Evolutionary conservation across 2,113 vertebrate species (phyloP).

Genomic region (Andinoacara biseriatus): DNA sequence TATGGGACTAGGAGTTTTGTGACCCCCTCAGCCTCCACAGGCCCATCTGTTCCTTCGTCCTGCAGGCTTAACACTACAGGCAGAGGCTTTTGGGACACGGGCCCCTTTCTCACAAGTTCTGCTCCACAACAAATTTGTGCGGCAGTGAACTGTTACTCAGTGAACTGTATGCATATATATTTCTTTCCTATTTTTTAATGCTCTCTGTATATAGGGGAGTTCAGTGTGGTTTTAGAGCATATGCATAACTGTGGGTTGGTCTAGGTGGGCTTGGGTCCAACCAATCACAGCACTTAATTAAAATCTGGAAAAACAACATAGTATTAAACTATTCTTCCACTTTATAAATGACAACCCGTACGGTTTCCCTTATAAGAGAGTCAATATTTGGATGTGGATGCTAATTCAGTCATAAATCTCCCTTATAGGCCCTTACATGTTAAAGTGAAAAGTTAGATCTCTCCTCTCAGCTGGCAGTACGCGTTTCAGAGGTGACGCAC

Average conservation of each 20-base stretch:
- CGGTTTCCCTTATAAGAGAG: background rate
- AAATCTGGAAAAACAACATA: background rate
- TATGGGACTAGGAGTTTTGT: slow-evolving; percentile 75
- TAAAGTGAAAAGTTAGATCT: background rate
- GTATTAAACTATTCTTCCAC: background rate
- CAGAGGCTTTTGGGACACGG: slow-evolving; percentile 34
- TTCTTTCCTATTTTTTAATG: background rate
- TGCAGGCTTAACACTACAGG: slow-evolving; percentile 56
- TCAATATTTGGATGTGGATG: background rate
- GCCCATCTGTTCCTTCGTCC: slow-evolving; percentile 75
- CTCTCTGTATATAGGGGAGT: background rate
- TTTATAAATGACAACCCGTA: background rate
- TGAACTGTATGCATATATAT: background rate
- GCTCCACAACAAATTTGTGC: background rate
- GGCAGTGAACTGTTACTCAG: background rate
- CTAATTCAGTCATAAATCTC: background rate
- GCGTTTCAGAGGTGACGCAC: background rate
- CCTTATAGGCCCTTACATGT: background rate
- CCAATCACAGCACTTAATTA: background rate
- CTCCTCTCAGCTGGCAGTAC: background rate
- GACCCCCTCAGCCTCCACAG: slow-evolving; percentile 52
- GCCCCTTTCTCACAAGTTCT: slow-evolving; percentile 2
- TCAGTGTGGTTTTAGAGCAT: background rate
- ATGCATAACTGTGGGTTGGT: background rate
- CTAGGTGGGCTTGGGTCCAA: background rate